These are phyloP conservation scores for Darevskia mixta DNA, from an alignment of 2,797 vertebrate species.

Conservation along the genomic window DNA sequence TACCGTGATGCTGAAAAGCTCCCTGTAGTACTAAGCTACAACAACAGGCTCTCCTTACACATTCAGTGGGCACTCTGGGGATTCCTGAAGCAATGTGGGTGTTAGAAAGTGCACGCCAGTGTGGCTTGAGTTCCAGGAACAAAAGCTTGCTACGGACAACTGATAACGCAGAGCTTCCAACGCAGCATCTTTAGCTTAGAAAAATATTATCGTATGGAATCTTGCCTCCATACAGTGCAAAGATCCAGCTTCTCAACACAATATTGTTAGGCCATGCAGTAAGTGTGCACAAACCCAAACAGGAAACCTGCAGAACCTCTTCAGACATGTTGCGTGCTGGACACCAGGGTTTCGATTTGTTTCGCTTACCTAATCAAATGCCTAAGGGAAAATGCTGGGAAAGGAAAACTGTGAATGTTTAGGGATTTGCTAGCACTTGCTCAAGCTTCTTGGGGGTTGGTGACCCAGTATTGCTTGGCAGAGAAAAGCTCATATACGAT, in stretches of 20 bases:
- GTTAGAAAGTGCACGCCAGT: slow-evolving; percentile 28
- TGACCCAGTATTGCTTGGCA: not conserved
- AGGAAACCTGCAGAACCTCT: not conserved
- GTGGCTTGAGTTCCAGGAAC: not conserved
- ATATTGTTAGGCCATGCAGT: slow-evolving; percentile 16
- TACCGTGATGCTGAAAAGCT: not conserved
- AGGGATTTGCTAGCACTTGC: not conserved
- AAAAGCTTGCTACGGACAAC: slow-evolving; percentile 31
- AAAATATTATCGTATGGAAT: slow-evolving; percentile 24
- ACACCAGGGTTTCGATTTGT: not conserved
- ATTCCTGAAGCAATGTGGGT: slow-evolving; percentile 1
- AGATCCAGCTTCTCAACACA: slow-evolving; percentile 2
- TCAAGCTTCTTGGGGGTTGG: slow-evolving; percentile 1
- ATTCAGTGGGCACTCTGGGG: not conserved
- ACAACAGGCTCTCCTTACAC: slow-evolving; percentile 30
- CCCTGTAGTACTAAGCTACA: slow-evolving; percentile 38
- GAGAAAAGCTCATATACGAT: not conserved
- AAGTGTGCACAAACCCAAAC: not conserved
- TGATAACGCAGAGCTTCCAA: slow-evolving; percentile 1
- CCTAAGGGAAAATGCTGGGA: not conserved
- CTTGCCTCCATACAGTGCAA: not conserved
- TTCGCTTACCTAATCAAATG: not conserved
- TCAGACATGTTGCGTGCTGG: not conserved
- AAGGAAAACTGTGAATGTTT: not conserved
- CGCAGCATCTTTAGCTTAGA: not conserved